Evolutionary conservation across 1,140 invertebrate species (phyloP).

Genomic region (Achroia grisella): DNA sequence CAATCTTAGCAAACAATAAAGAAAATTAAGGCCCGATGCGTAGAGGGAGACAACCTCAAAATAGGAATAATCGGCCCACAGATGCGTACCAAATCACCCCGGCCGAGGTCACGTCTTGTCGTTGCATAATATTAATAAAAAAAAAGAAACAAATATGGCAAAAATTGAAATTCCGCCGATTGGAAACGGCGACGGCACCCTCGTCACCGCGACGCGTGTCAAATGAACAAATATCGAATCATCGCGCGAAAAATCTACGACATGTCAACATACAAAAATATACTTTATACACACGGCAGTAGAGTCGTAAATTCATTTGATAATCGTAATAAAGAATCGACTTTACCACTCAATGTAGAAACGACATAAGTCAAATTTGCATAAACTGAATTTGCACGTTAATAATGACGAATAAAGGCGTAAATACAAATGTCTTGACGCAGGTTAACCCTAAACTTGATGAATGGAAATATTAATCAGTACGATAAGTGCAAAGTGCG

Average conservation of each 20-base stretch:
- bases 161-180: constrained; percentile 49
- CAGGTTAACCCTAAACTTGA: constrained; percentile 27
- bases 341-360: too few species aligned
- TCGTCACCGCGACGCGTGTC: constrained; percentile 29
- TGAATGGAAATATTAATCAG: constrained; percentile 33
- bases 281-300: too few species aligned
- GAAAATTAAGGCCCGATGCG: constrained; percentile 1
- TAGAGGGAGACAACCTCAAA: constrained; percentile 22
- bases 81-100: constrained; percentile 46
- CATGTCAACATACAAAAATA: too few species aligned
- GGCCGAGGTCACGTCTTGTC: constrained; percentile 28
- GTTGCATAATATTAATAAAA: constrained; percentile 51
- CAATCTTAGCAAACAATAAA: neutral
- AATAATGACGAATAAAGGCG: too few species aligned
- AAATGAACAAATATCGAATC: constrained; percentile 28
- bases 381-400: too few species aligned
- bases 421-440: neutral
- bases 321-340: too few species aligned
- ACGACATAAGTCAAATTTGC: too few species aligned
- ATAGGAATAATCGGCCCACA: constrained; percentile 41
- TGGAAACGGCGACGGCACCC: constrained; percentile 28
- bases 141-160: constrained; percentile 48
- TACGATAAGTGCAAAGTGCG: constrained; percentile 34
- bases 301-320: too few species aligned
- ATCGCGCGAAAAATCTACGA: neutral